Evolutionary conservation across 2,888 invertebrate genomes (phyloP).

Genomic region (Coleophora flavipennella): DNA sequence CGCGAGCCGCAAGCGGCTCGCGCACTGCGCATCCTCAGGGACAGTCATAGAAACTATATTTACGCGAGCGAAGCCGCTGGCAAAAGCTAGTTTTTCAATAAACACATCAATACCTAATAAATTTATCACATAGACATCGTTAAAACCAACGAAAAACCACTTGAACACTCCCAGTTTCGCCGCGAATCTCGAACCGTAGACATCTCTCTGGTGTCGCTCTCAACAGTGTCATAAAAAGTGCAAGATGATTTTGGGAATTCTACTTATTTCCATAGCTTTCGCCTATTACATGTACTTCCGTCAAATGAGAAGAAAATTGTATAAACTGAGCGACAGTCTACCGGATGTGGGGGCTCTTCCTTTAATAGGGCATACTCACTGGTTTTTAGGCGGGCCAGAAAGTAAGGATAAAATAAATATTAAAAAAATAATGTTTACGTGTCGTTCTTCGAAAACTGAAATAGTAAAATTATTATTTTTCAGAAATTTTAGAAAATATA

Average conservation of each 20-base stretch:
- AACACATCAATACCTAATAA: too few species aligned
- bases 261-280: constrained; percentile 26
- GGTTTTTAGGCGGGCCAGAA: constrained; percentile 53
- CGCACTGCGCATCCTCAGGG: too few species aligned
- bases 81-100: too few species aligned
- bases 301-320: constrained; percentile 31
- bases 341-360: constrained; percentile 36
- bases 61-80: too few species aligned
- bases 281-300: constrained; percentile 40
- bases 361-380: constrained; percentile 46
- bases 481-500: constrained; percentile 42
- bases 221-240: too few species aligned
- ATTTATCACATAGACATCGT: constrained; percentile 11
- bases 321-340: constrained; percentile 34
- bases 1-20: too few species aligned
- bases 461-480: constrained; percentile 16
- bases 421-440: neutral
- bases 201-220: too few species aligned
- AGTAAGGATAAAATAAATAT: constrained; percentile 27
- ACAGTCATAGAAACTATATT: too few species aligned
- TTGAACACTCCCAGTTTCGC: too few species aligned
- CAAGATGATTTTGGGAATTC: constrained; percentile 1
- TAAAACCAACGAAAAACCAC: neutral
- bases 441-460: neutral
- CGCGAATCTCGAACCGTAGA: too few species aligned